Conservation (phyloP, 2,888 invertebrate species). For the Pyrgus malvae region DNA sequence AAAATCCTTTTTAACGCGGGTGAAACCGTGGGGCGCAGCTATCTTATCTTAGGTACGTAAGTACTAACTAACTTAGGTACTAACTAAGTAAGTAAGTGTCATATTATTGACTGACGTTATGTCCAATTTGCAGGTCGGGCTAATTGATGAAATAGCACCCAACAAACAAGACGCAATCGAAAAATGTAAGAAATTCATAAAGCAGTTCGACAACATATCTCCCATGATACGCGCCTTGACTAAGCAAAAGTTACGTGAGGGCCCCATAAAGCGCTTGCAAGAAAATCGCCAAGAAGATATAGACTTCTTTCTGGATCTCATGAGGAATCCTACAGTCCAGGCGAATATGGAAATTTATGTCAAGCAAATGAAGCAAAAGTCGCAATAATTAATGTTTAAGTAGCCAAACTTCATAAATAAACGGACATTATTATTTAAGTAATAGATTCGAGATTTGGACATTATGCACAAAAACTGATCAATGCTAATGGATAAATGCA, state of each 20-base stretch:
- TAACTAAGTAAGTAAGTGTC: too few species aligned
- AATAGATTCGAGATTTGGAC: too few species aligned
- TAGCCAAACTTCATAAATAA: too few species aligned
- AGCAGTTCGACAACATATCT: background rate
- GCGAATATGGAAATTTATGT: background rate
- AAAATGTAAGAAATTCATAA: conserved; percentile 73
- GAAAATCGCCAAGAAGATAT: conserved; percentile 73
- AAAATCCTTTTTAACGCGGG: too few species aligned
- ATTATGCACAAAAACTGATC: too few species aligned
- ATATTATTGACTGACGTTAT: too few species aligned
- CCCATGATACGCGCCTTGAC: background rate
- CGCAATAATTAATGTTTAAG: background rate
- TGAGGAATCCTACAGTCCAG: background rate
- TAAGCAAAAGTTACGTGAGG: background rate
- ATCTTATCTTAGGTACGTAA: too few species aligned
- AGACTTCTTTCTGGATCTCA: conserved; percentile 65
- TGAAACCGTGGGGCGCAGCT: too few species aligned
- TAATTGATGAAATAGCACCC: background rate
- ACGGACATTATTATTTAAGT: too few species aligned
- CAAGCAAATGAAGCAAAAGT: background rate
- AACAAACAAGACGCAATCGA: conserved; percentile 83
- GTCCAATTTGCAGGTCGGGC: background rate
- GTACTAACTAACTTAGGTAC: too few species aligned
- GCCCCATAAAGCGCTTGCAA: background rate
- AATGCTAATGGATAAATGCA: too few species aligned